A percentile compares a stretch with the other conserved stretches of the same genome.
Conservation (phyloP, 2,113 vertebrate genomes). For the Galbula dea region DNA sequence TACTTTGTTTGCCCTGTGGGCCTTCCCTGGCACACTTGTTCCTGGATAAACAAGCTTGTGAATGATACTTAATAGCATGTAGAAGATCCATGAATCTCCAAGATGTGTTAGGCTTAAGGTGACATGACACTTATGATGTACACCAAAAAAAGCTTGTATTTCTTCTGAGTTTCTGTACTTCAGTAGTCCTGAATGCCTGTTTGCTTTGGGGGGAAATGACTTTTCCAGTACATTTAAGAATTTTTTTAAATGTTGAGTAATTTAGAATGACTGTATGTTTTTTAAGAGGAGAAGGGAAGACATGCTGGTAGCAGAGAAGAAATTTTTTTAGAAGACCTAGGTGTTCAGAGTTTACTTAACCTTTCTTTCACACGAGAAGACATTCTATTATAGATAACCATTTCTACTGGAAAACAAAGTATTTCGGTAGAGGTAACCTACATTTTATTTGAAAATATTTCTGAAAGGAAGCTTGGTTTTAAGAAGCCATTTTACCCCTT, state of each 20-base stretch:
- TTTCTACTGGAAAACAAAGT: not conserved
- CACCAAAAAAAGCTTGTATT: not conserved
- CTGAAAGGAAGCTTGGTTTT: constrained; percentile 8
- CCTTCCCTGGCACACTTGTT: not conserved
- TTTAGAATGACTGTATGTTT: not conserved
- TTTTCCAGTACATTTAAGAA: not conserved
- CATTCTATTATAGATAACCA: not conserved
- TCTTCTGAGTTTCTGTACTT: not conserved
- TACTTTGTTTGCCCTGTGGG: not conserved
- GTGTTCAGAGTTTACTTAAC: not conserved
- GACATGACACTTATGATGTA: not conserved
- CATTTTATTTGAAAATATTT: constrained; percentile 21
- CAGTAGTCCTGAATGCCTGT: not conserved
- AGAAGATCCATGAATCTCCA: not conserved
- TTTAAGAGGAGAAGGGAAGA: not conserved
- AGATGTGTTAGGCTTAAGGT: not conserved
- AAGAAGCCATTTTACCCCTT: not conserved
- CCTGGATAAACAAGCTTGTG: not conserved
- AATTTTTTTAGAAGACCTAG: not conserved
- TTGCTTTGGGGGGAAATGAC: not conserved
- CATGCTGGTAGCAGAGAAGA: not conserved
- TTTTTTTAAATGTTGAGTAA: not conserved
- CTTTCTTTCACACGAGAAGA: not conserved
- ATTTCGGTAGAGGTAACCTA: not conserved
- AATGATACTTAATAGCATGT: not conserved